phyloP scores from a whole-genome alignment of 2,888 invertebrate species.

The Pantelozetes paolii region DNA sequence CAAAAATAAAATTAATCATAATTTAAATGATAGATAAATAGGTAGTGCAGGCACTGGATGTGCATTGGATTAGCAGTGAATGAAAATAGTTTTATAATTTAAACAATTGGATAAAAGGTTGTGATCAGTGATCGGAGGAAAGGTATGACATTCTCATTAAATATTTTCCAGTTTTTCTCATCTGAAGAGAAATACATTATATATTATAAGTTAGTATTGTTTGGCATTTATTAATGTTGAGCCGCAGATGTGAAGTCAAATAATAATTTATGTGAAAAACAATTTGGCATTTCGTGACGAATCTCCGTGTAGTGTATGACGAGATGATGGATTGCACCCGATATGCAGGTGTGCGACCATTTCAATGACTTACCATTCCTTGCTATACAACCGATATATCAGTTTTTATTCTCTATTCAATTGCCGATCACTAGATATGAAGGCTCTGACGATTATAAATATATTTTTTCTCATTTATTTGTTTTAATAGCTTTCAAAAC shows the following conservation, averaged over 20 bases:
- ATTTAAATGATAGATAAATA: conserved; percentile 1
- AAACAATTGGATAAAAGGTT: too few relatives aligned
- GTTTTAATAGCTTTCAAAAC: too few relatives aligned
- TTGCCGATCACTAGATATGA: not conserved
- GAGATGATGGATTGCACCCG: conserved; percentile 35
- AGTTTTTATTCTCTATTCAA: not conserved
- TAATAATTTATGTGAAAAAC: conserved; percentile 34
- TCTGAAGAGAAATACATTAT: not conserved
- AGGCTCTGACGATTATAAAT: not conserved
- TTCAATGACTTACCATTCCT: not conserved
- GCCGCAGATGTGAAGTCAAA: conserved; percentile 34
- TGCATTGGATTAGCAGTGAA: too few relatives aligned
- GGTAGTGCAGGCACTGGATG: not conserved
- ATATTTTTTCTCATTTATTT: too few relatives aligned
- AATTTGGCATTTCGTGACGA: conserved; percentile 37
- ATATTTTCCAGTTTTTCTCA: not conserved
- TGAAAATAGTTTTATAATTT: too few relatives aligned
- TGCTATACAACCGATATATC: not conserved
- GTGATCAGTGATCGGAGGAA: not conserved
- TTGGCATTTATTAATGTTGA: conserved; percentile 36
- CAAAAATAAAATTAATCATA: not conserved
- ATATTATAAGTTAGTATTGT: not conserved
- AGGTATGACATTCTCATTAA: conserved; percentile 33
- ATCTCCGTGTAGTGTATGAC: conserved; percentile 31
- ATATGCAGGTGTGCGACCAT: conserved; percentile 28